A percentile compares a stretch with the other conserved stretches of the same genome.
Evolutionary conservation across 2,797 vertebrate species (phyloP).

Genomic region (Alca torda): DNA sequence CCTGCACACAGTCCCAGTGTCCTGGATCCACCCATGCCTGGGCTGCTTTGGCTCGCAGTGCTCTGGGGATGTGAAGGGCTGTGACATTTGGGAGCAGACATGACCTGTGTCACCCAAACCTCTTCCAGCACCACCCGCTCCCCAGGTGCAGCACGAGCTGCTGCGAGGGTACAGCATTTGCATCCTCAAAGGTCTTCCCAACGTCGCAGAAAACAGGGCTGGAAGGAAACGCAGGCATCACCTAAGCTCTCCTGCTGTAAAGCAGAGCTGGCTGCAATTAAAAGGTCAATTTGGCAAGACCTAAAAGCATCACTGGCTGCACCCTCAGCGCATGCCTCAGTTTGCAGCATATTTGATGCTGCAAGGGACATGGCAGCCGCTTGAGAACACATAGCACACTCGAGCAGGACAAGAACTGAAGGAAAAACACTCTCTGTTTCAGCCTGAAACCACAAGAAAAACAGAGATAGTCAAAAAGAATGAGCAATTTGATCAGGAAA

Average conservation of each 20-base stretch:
- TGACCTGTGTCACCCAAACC: background rate
- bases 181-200: background rate
- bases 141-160: background rate
- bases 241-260: background rate
- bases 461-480: slow-evolving; percentile 17
- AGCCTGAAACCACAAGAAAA: slow-evolving; percentile 26
- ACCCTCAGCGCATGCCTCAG: background rate
- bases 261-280: background rate
- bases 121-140: background rate
- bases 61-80: background rate
- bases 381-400: background rate
- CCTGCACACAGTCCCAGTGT: background rate
- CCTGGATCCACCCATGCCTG: background rate
- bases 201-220: background rate
- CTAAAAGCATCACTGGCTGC: background rate
- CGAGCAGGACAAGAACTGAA: background rate
- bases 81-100: background rate
- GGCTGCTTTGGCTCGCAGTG: background rate
- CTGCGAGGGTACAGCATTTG: background rate
- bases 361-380: background rate
- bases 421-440: background rate
- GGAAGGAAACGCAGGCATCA: background rate
- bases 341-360: background rate
- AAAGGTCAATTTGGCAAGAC: background rate
- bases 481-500: slow-evolving; percentile 25